phyloP scores from a whole-genome alignment of 2,888 invertebrate species.

The Leptopilina drosophilae region DNA sequence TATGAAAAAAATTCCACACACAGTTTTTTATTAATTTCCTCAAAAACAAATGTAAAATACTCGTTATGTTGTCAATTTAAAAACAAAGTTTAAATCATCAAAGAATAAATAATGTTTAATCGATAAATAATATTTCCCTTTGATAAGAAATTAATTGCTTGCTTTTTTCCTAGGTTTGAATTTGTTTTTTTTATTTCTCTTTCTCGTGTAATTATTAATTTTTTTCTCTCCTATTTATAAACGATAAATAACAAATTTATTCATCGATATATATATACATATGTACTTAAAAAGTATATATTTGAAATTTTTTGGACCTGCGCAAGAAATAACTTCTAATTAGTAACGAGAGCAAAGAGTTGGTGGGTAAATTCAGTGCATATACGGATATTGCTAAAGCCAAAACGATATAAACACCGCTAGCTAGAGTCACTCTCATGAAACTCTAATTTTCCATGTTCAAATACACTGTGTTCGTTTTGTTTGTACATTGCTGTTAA shows the following conservation, averaged over 20 bases:
- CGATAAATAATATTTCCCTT: too few species aligned
- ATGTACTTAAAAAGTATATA: too few species aligned
- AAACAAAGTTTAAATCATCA: background rate
- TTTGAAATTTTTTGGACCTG: background rate
- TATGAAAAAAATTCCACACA: too few species aligned
- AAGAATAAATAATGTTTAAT: too few species aligned
- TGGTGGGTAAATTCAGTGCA: background rate
- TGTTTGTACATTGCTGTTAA: conserved; percentile 25
- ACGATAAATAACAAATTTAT: background rate
- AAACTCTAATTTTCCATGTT: conserved; percentile 26
- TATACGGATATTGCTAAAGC: background rate
- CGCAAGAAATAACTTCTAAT: conserved; percentile 6
- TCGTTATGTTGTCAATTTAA: too few species aligned
- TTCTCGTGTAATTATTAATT: too few species aligned
- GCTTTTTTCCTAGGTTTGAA: too few species aligned
- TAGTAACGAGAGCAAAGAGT: conserved; percentile 27
- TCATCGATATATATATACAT: background rate
- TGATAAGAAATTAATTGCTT: too few species aligned
- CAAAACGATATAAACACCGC: conserved; percentile 10
- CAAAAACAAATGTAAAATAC: too few species aligned
- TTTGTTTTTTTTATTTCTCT: background rate
- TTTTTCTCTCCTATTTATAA: background rate
- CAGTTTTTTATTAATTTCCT: too few species aligned
- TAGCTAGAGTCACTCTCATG: background rate
- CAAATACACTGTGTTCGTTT: conserved; percentile 12